Evolutionary conservation across 1,140 invertebrate species (phyloP).

Genomic region (Ectropis grisescens): DNA sequence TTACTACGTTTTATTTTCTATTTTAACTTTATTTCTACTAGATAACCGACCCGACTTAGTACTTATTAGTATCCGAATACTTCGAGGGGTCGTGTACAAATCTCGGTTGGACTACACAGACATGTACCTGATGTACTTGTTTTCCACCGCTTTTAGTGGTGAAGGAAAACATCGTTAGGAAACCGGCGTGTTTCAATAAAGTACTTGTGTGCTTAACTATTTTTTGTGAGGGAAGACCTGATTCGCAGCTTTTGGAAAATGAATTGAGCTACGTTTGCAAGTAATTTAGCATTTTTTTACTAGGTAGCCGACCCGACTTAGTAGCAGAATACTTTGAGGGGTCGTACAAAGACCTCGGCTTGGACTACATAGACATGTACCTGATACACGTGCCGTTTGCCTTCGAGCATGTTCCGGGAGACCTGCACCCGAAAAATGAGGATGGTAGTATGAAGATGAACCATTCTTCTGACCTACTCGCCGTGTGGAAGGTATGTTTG

Average conservation of each 20-base stretch:
- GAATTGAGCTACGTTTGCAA: too few species aligned
- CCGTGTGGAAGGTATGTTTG: constrained; percentile 78
- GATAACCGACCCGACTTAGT: constrained; percentile 65
- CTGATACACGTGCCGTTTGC: constrained; percentile 75
- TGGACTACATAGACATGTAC: constrained; percentile 80
- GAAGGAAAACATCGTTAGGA: too few species aligned
- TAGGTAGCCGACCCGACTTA: constrained; percentile 62
- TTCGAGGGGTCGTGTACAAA: constrained; percentile 72
- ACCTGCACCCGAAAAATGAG: constrained; percentile 61
- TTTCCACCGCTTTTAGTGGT: too few species aligned
- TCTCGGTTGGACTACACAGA: constrained; percentile 78
- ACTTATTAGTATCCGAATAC: constrained; percentile 74
- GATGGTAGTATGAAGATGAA: constrained; percentile 78
- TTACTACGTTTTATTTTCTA: too few species aligned
- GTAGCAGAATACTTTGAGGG: constrained; percentile 73
- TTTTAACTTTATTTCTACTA: too few species aligned
- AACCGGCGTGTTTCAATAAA: too few species aligned
- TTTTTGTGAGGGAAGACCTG: too few species aligned
- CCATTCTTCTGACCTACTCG: constrained; percentile 75
- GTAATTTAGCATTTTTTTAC: too few species aligned
- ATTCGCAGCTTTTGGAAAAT: too few species aligned
- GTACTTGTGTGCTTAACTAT: too few species aligned
- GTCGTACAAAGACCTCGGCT: constrained; percentile 71
- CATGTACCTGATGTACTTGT: constrained; percentile 78
- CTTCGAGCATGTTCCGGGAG: constrained; percentile 49